Evolutionary conservation across 2,888 invertebrate genomes (phyloP).

Genomic region (Hypomecis punctinalis): DNA sequence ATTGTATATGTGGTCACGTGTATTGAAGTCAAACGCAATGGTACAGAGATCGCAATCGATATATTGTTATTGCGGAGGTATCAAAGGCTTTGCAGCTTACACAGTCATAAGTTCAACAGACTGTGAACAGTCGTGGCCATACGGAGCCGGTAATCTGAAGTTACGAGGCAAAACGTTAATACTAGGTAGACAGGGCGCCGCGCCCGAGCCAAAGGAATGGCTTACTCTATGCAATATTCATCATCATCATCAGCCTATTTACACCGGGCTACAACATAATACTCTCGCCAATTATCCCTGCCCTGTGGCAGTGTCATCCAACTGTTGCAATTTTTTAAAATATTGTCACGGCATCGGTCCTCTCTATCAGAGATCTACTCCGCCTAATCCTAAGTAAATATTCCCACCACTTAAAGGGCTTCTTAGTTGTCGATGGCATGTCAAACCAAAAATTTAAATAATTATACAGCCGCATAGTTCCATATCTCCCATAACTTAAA

Average conservation of each 20-base stretch:
- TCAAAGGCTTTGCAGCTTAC: constrained; percentile 34
- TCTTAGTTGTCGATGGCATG: not conserved
- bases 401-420: not conserved
- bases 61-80: constrained; percentile 24
- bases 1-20: not conserved
- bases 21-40: constrained; percentile 2
- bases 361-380: too few species aligned
- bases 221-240: not conserved
- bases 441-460: too few species aligned
- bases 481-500: too few species aligned
- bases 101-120: constrained; percentile 32
- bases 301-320: too few species aligned
- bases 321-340: too few species aligned
- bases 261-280: too few species aligned
- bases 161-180: constrained; percentile 20
- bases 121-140: constrained; percentile 22
- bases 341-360: too few species aligned
- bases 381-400: too few species aligned
- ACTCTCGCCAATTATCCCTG: too few species aligned
- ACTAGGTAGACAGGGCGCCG: constrained; percentile 4
- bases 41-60: constrained; percentile 22
- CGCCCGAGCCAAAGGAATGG: constrained; percentile 14
- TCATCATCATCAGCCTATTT: too few species aligned
- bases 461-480: too few species aligned
- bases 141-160: constrained; percentile 24